Base-by-base conservation (phyloP, 2,797 vertebrate species). In the Kryptolebias ocellatus region DNA sequence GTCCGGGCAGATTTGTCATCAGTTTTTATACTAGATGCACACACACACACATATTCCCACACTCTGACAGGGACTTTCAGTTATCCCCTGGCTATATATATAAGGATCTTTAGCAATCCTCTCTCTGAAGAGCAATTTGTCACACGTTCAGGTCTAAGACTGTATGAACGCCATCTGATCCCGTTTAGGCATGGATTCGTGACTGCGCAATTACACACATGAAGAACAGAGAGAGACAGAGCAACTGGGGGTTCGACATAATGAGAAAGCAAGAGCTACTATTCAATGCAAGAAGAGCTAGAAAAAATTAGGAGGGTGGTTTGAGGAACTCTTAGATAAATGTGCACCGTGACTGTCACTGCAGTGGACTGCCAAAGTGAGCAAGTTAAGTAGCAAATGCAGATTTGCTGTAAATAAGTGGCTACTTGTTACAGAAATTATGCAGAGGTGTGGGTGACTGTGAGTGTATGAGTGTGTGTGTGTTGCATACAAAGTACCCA, bases 351-450 rank as follows among this genome's bases (percentile, higher is more conserved):
- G 69, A 60, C 53, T 54, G 63, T 72, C 65, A 49, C 60, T 60
- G 64, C 2, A 15, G 73, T 58, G 66, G 57, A 54, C 53, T 15
- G 46, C 60, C 56, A 53, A 27, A 69, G 59, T 0, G 10, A 70
- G 34, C 9, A 6, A 74, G 76, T 64, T 69, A 79, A 81, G 74
- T 72, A 60, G 70, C 27, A 77, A 74, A 83, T 73, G 60, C 72
- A 82, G 72, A 80, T 79, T 70, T 59, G 74, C 46, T 67, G 62
- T 80, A 76, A 87, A 85, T 84, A 81, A 85, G 86, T 84, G 77
- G 77, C 76, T 83, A 78, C 66, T 84, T 81, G 47, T 84, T 72
- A 39, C 60, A 72, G 60, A 76, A 67, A 82, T 76, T 72, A 80
- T 84, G 62, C 56, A 73, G 74, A 67, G 58, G 61, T 67, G 78